These are phyloP conservation scores for Phyto melanocephala DNA, from an alignment of 2,888 invertebrate species.

Conservation along the genomic window DNA sequence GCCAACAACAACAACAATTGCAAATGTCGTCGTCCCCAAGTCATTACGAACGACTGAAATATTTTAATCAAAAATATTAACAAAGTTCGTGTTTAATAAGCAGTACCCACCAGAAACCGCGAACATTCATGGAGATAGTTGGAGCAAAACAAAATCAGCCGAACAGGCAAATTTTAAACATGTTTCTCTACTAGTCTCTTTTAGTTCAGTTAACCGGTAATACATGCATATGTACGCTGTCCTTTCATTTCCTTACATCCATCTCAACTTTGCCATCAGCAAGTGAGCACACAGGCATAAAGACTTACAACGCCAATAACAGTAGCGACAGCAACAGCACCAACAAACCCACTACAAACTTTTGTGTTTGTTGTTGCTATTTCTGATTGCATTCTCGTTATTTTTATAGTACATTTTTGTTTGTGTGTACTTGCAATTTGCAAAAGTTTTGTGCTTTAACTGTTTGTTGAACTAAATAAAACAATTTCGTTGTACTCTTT, in stretches of 20 bases:
- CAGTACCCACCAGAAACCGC: conserved; percentile 42
- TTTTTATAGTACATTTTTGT: neutral
- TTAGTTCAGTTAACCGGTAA: conserved; percentile 25
- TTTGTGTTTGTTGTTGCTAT: neutral
- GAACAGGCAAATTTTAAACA: conserved; percentile 8
- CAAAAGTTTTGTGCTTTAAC: neutral
- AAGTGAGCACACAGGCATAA: neutral
- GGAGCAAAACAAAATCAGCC: conserved; percentile 6
- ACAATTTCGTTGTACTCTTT: neutral
- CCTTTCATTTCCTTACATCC: conserved; percentile 34
- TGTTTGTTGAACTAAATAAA: neutral
- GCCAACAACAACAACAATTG: neutral
- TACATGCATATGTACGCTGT: neutral
- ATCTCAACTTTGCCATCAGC: conserved; percentile 19
- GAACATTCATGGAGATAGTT: conserved; percentile 26
- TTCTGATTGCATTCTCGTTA: neutral
- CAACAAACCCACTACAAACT: neutral
- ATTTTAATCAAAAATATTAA: conserved; percentile 34
- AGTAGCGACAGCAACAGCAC: neutral
- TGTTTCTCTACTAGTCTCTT: neutral
- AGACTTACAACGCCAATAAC: neutral
- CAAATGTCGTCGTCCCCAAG: neutral
- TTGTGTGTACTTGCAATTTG: neutral
- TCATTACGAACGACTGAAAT: neutral
- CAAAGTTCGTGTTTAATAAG: neutral